Conservation (phyloP, 2,888 invertebrate species). For the Eledona agricola region DNA sequence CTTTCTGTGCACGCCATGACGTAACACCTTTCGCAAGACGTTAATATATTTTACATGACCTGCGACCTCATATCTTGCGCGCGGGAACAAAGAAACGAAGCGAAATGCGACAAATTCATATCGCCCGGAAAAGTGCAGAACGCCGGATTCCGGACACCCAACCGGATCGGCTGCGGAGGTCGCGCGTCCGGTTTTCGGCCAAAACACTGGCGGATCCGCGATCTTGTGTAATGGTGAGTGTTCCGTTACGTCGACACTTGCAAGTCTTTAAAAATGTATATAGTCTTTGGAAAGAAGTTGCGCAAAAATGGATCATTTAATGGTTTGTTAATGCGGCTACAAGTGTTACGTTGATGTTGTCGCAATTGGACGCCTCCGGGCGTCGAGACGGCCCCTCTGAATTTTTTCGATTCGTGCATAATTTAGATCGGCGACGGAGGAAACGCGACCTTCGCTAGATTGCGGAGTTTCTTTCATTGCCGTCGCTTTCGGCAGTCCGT, state of each 20-base stretch:
- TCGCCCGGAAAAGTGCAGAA: constrained; percentile 6
- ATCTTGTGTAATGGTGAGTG: constrained; percentile 9
- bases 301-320: constrained; percentile 19
- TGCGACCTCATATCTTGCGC: constrained; percentile 1
- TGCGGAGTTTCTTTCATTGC: no score
- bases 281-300: constrained; percentile 15
- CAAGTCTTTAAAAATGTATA: constrained; percentile 7
- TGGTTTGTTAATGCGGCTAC: constrained; percentile 3
- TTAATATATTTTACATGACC: constrained; percentile 4
- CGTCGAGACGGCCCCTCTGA: no score
- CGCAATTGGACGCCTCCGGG: constrained; percentile 1
- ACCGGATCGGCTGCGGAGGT: constrained; percentile 1
- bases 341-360: no score
- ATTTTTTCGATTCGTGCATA: no score
- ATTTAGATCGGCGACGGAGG: no score
- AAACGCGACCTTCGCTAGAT: no score
- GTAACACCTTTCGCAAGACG: constrained; percentile 6
- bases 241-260: constrained; percentile 7
- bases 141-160: constrained; percentile 4
- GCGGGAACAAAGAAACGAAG: neutral
- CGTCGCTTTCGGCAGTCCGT: no score
- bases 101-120: constrained; percentile 4
- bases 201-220: neutral
- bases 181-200: constrained; percentile 1
- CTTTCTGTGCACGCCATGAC: constrained; percentile 6